Conservation (phyloP, 2,113 vertebrate species). For the Copsychus sechellarum region DNA sequence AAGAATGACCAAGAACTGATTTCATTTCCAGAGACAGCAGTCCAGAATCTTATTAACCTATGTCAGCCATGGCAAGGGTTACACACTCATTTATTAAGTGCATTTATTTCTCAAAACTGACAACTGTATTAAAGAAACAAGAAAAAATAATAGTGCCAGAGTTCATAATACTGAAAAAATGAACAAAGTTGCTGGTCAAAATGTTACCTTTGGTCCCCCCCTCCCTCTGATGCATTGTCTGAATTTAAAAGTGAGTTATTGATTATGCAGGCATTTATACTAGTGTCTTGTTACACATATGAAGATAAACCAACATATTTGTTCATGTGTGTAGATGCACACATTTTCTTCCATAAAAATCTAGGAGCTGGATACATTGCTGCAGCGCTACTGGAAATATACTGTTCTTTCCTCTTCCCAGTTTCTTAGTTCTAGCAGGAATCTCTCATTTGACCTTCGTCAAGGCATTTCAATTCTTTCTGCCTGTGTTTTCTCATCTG, state of each 20-base stretch:
- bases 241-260: background rate
- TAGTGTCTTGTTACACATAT: background rate
- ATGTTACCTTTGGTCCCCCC: background rate
- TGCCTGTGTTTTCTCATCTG: conserved; percentile 35
- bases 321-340: background rate
- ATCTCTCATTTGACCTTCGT: conserved; percentile 55
- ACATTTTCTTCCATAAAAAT: background rate
- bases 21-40: background rate
- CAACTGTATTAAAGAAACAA: background rate
- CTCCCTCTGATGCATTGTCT: background rate
- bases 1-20: background rate
- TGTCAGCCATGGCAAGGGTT: background rate
- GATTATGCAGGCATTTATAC: background rate
- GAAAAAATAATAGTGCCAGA: background rate
- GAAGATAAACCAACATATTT: background rate
- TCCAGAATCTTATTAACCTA: background rate
- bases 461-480: conserved; percentile 46
- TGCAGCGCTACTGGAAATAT: background rate
- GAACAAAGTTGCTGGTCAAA: background rate
- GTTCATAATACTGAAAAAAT: background rate
- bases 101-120: background rate
- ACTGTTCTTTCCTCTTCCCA: background rate
- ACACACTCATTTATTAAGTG: background rate
- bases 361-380: background rate
- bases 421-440: conserved; percentile 1